phyloP scores from a whole-genome alignment of 2,113 vertebrate genomes.

The Tringa solitaria region DNA sequence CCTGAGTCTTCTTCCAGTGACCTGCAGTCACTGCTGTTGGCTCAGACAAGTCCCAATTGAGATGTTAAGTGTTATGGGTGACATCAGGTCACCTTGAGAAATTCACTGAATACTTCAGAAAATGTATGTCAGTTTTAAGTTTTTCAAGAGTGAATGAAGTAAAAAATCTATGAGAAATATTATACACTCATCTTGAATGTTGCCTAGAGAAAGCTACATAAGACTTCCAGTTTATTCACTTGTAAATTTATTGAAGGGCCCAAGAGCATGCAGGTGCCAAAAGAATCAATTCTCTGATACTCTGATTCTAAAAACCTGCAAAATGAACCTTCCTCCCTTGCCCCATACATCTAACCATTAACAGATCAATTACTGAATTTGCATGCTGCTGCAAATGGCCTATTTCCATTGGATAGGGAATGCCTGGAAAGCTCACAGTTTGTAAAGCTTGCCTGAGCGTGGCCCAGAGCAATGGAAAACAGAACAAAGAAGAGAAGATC shows the following conservation, averaged over 20 bases:
- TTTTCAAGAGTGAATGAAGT: not conserved
- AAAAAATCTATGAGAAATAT: not conserved
- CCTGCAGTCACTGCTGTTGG: not conserved
- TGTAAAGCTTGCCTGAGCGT: not conserved
- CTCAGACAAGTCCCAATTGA: not conserved
- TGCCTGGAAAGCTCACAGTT: not conserved
- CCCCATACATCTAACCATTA: not conserved
- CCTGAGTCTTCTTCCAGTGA: not conserved
- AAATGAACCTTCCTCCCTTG: not conserved
- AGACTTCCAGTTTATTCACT: not conserved
- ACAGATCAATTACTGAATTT: not conserved
- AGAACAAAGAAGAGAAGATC: not conserved
- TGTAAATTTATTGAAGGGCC: not conserved
- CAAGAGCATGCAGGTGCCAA: not conserved
- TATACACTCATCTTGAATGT: not conserved
- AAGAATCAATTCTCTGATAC: not conserved
- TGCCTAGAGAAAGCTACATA: not conserved
- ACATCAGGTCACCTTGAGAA: not conserved
- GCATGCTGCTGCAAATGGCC: not conserved
- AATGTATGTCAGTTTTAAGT: not conserved
- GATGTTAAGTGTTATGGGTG: not conserved
- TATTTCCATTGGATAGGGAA: not conserved
- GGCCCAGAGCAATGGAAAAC: not conserved
- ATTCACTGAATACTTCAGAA: not conserved
- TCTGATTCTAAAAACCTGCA: not conserved